Percentiles rank a stretch among this genome's conserved stretches.
Conservation (phyloP, 2,888 invertebrate species). For the Mimas tiliae region DNA sequence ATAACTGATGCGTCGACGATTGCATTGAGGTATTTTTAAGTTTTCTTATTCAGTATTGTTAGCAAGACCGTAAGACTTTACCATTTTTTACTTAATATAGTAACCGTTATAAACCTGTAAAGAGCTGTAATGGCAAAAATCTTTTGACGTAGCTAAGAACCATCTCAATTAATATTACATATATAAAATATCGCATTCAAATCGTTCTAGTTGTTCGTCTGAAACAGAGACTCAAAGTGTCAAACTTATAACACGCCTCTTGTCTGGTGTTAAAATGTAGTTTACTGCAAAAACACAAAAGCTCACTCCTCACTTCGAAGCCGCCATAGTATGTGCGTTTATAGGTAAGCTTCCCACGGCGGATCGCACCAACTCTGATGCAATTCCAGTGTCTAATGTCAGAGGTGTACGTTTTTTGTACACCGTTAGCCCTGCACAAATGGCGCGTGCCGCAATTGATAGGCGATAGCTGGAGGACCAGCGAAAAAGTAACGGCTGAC, state of each 20-base stretch:
- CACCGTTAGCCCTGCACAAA: constrained; percentile 74
- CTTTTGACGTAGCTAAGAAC: no score
- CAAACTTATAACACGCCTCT: no score
- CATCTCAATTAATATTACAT: no score
- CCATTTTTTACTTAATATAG: background rate
- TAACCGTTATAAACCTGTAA: no score
- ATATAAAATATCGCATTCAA: no score
- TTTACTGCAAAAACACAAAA: constrained; percentile 34
- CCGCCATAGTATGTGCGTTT: constrained; percentile 42
- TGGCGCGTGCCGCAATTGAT: constrained; percentile 40
- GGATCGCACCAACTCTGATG: constrained; percentile 72
- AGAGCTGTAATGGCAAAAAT: no score
- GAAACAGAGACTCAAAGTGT: no score
- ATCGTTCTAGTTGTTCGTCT: no score
- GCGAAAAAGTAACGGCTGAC: background rate
- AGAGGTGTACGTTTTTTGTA: constrained; percentile 80
- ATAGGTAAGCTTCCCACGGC: constrained; percentile 78
- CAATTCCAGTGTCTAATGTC: constrained; percentile 80
- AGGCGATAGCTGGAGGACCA: constrained; percentile 30
- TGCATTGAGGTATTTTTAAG: background rate
- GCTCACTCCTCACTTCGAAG: constrained; percentile 47
- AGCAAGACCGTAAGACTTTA: background rate
- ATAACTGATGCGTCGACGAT: background rate
- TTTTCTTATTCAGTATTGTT: background rate
- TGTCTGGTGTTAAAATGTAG: no score